phyloP scores from a whole-genome alignment of 2,113 vertebrate genomes.

The Pholis gunnellus region DNA sequence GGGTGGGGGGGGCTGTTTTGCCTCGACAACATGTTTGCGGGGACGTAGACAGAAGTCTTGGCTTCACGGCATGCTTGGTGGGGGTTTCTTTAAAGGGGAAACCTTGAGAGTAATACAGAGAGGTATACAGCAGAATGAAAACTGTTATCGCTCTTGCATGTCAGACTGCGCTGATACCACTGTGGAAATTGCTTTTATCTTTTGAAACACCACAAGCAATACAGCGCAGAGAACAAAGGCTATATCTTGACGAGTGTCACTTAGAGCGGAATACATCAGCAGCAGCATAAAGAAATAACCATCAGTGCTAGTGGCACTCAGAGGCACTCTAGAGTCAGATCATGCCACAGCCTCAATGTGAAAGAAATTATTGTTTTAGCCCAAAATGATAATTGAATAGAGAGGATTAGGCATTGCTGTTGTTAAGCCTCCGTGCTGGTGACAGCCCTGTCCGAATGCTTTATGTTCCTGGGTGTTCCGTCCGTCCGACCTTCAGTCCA shows the following conservation, averaged over 20 bases:
- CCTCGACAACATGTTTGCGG: slow-evolving; percentile 52
- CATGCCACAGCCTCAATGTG: not conserved
- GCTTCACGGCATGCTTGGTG: not conserved
- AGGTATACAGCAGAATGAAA: slow-evolving; percentile 19
- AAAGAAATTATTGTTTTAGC: not conserved
- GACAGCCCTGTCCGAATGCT: not conserved
- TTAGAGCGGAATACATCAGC: slow-evolving; percentile 31
- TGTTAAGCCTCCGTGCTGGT: too few relatives aligned
- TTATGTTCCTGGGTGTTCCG: not conserved
- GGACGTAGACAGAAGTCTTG: slow-evolving; percentile 40
- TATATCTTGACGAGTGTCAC: slow-evolving; percentile 33
- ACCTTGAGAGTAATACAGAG: slow-evolving; percentile 29
- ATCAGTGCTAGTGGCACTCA: slow-evolving; percentile 15
- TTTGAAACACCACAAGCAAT: slow-evolving; percentile 32
- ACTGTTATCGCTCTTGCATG: slow-evolving; percentile 28
- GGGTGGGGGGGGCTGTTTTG: too few relatives aligned
- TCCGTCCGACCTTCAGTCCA: not conserved
- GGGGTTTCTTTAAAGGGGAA: slow-evolving; percentile 27
- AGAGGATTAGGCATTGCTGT: not conserved
- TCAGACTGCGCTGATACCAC: slow-evolving; percentile 40
- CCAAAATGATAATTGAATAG: not conserved
- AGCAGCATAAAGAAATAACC: slow-evolving; percentile 6
- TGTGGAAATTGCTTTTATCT: slow-evolving; percentile 53
- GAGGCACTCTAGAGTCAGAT: slow-evolving; percentile 16
- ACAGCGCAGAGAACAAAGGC: slow-evolving; percentile 3